Evolutionary conservation across 2,113 vertebrate genomes (phyloP).

Genomic region (Pipra filicauda): DNA sequence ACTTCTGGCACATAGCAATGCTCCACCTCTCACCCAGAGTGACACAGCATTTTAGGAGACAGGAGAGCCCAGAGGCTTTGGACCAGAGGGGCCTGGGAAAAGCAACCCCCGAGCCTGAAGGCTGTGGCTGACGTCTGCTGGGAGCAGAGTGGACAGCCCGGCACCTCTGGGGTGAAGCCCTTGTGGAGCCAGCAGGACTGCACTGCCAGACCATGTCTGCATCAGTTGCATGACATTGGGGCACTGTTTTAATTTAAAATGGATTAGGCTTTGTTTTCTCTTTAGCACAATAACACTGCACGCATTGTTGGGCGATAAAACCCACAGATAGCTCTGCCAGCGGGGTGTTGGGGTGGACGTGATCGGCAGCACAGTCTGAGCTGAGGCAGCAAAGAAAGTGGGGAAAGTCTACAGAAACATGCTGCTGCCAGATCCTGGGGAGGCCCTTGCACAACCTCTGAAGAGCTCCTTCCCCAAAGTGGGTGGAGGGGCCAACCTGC

Average conservation of each 20-base stretch:
- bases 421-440: neutral
- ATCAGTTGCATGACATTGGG: conserved; percentile 32
- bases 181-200: neutral
- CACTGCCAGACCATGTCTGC: neutral
- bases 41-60: neutral
- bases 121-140: neutral
- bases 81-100: neutral
- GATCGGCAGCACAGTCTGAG: conserved; percentile 11
- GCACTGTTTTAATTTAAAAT: conserved; percentile 67
- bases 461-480: neutral
- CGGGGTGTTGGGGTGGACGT: conserved; percentile 6
- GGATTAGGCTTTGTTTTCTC: conserved; percentile 66
- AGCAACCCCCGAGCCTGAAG: neutral
- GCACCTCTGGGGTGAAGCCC: neutral
- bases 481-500: neutral
- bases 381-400: rapidly evolving
- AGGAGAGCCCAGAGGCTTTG: neutral
- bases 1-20: neutral
- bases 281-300: conserved; percentile 61
- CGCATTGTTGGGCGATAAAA: conserved; percentile 62
- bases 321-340: conserved; percentile 44
- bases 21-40: neutral
- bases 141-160: neutral
- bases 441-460: neutral
- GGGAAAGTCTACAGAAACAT: neutral